Conservation (phyloP, 2,113 vertebrate species). For the Sinocyclocheilus rhinocerous region DNA sequence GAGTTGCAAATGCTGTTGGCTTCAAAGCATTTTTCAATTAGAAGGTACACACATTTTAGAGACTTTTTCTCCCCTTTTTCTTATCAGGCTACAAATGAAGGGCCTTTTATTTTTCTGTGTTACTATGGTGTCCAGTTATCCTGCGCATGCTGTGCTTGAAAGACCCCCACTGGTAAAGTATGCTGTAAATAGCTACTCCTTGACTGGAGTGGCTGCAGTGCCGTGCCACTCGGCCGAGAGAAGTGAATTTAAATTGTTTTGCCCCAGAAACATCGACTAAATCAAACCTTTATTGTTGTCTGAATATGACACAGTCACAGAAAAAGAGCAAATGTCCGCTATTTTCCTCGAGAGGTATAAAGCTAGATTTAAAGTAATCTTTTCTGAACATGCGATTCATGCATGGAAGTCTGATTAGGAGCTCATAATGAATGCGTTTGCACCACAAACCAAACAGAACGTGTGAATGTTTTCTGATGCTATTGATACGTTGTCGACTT, state of each 20-base stretch:
- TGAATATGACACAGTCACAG: neutral
- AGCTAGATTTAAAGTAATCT: neutral
- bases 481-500: neutral
- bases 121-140: constrained; percentile 60
- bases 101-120: neutral
- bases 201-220: constrained; percentile 18
- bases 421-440: neutral
- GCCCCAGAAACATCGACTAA: neutral
- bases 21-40: constrained; percentile 5
- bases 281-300: neutral
- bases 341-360: neutral
- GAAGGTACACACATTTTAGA: neutral
- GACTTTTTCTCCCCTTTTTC: neutral
- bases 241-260: constrained; percentile 13
- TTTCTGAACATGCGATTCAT: neutral
- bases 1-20: neutral
- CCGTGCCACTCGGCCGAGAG: neutral
- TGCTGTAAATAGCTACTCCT: constrained; percentile 39
- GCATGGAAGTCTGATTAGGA: neutral
- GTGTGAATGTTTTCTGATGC: neutral
- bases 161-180: neutral
- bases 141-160: constrained; percentile 59
- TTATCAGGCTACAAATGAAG: constrained; percentile 2
- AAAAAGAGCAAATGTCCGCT: neutral
- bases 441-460: no score